Base-by-base conservation (phyloP, 2,888 invertebrate genomes). In the Amblyteles armatorius region DNA sequence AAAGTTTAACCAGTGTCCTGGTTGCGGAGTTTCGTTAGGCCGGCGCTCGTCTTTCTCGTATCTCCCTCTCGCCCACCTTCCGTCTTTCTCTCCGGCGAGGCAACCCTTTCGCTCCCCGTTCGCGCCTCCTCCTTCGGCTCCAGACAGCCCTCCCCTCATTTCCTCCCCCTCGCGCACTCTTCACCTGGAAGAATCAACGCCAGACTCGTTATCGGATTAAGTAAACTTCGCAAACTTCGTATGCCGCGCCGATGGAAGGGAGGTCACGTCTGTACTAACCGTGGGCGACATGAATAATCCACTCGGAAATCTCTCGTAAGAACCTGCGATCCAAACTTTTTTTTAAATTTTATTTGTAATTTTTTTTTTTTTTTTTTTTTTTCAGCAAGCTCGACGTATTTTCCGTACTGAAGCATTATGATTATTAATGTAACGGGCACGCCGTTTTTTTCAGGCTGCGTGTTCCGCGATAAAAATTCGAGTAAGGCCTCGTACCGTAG, bases 151-250 rank as follows among this genome's bases (percentile, higher is more conserved):
- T 2, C 40, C 40, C 40, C 40, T 11, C 9, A 5, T 29, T 9
- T 36, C 40, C 40, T 36, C 48, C 44, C 9, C 33, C 67, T 33
- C 69, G 16, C 29, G 48, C 67, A 1, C 72, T 57, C 50, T 67
- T 83, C 48, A 78, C 73, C 79, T 22, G 52, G 73, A 74, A n/a
- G 83, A 83, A 84, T 86, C 78, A 82, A 84, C 79, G 82, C 78
- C 74, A 79, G 86, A 77, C 85, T 84, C 80, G 88, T 91, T 91
- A 92, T 91, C 90, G 88, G 88, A 90, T 91, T 91, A 91, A 88
- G 86, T 87, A 87, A 90, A 90, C 89, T 91, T 89, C 84, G 79
- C 72, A 89, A 91, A 92, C 89, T 91, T 89, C 83, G 86, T 63
- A 73, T 63, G 48, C 57, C 40, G 26, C 52, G 52, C 78, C 63